Evolutionary conservation across 2,888 invertebrate genomes (phyloP).

Genomic region (Ferdinandea cuprea): DNA sequence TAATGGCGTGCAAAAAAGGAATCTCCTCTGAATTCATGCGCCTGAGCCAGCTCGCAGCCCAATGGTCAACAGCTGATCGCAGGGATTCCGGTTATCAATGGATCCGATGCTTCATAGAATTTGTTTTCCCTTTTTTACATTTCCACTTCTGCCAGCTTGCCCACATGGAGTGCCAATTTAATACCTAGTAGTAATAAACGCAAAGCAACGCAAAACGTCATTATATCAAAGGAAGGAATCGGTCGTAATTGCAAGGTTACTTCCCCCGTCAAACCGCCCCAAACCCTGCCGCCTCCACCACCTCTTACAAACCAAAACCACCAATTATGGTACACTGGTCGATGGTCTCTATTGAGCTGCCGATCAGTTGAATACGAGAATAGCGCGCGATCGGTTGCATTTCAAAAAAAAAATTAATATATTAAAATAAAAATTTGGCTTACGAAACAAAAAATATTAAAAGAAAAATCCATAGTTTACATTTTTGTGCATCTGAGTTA

Average conservation of each 20-base stretch:
- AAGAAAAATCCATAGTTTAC: neutral
- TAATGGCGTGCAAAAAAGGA: conserved; percentile 16
- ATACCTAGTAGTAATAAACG: neutral
- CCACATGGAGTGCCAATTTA: conserved; percentile 12
- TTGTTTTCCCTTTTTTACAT: neutral
- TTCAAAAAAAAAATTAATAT: neutral
- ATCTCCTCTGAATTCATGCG: neutral
- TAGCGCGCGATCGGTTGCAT: conserved; percentile 43
- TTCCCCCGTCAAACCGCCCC: neutral
- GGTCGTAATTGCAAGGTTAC: conserved; percentile 6
- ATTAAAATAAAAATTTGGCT: too few relatives aligned
- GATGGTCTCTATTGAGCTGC: conserved; percentile 26
- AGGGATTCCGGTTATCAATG: conserved; percentile 11
- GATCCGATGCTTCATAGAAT: neutral
- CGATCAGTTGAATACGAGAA: conserved; percentile 48
- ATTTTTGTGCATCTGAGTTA: conserved; percentile 6
- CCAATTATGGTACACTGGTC: conserved; percentile 7
- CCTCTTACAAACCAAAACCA: conserved; percentile 6
- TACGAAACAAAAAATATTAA: neutral
- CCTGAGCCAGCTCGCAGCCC: neutral
- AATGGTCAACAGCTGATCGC: conserved; percentile 23
- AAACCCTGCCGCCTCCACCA: conserved; percentile 2
- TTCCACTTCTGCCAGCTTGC: conserved; percentile 7
- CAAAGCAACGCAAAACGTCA: neutral
- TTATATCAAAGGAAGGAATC: conserved; percentile 1